Conservation (phyloP, 2,113 vertebrate genomes). For the Catagonus wagneri region DNA sequence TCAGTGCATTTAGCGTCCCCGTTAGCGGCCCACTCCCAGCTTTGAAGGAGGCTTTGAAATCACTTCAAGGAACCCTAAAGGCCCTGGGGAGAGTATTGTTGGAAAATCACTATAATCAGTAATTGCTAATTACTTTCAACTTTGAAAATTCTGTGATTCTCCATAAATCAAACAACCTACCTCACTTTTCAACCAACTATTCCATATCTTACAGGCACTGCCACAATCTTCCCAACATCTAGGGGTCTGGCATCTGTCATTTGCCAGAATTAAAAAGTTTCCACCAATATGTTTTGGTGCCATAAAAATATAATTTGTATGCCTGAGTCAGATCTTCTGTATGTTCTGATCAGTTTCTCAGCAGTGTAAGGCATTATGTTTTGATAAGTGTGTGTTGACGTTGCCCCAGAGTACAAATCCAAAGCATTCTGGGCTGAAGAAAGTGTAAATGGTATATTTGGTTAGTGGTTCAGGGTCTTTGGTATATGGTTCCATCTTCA, state of each 20-base stretch:
- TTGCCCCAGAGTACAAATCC: background rate
- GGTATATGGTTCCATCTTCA: background rate
- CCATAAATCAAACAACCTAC: background rate
- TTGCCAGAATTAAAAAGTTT: conserved; percentile 13
- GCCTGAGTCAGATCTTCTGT: background rate
- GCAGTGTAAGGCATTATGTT: background rate
- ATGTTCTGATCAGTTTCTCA: background rate
- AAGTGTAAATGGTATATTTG: background rate
- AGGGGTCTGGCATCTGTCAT: background rate
- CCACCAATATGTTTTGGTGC: background rate
- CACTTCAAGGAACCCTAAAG: background rate
- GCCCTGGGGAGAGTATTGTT: background rate
- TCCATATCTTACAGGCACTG: background rate
- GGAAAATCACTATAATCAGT: background rate
- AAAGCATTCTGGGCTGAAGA: background rate
- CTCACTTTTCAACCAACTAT: background rate
- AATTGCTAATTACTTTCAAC: background rate
- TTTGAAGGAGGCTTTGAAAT: background rate
- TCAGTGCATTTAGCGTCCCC: background rate
- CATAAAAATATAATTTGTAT: background rate
- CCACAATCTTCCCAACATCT: background rate
- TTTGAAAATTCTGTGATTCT: background rate
- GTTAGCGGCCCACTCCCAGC: background rate
- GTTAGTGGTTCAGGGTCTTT: background rate
- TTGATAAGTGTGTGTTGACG: background rate